Conservation (phyloP, 2,797 vertebrate genomes). For the Macropus fuliginosus region DNA sequence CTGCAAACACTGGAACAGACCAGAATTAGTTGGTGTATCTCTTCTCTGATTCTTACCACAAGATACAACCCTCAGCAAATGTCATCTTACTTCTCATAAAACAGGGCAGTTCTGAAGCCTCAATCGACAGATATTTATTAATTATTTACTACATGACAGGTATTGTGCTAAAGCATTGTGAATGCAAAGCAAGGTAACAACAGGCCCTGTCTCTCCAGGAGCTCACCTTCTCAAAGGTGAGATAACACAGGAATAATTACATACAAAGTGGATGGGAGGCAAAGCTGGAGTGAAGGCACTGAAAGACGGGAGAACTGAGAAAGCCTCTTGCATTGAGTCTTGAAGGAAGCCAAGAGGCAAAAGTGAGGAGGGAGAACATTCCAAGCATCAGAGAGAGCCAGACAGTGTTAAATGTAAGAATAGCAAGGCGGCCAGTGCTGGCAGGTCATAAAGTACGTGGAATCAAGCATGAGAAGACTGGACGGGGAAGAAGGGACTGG, state of each 20-base stretch:
- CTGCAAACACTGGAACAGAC: not conserved
- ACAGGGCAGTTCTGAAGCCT: not conserved
- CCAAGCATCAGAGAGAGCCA: not conserved
- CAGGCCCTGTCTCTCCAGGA: not conserved
- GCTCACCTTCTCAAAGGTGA: not conserved
- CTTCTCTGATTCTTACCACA: not conserved
- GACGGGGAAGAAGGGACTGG: not conserved
- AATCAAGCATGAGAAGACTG: not conserved
- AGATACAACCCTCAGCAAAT: not conserved
- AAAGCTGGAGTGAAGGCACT: not conserved
- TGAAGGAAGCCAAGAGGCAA: not conserved
- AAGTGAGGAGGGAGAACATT: not conserved
- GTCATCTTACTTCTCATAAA: not conserved
- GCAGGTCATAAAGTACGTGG: not conserved
- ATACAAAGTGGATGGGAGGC: not conserved
- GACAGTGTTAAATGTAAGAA: not conserved
- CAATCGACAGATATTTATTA: not conserved
- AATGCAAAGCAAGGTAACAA: not conserved
- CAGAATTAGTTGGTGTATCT: not conserved
- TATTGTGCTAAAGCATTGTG: not conserved
- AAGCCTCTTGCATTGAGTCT: not conserved
- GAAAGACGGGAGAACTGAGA: not conserved
- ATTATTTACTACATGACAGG: not conserved
- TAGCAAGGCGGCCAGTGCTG: not conserved
- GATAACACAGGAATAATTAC: not conserved